Conservation (phyloP, 2,113 vertebrate genomes). For the Larimichthys crocea region DNA sequence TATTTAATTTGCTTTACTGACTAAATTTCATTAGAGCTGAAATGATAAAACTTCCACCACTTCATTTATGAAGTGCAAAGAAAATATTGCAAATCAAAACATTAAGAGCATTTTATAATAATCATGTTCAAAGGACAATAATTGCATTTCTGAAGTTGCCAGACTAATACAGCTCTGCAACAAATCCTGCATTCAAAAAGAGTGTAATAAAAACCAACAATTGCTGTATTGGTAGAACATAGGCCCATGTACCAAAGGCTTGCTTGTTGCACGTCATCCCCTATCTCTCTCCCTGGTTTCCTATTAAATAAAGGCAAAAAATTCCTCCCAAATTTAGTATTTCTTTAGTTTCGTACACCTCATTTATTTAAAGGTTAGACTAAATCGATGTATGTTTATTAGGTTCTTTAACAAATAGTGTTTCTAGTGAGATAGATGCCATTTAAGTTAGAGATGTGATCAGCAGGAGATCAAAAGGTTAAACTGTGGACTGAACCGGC, state of each 20-base stretch:
- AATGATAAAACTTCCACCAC: neutral
- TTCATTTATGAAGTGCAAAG: neutral
- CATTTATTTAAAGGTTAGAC: too few species aligned
- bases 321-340: too few species aligned
- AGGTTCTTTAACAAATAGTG: neutral
- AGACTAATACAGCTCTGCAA: neutral
- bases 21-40: neutral
- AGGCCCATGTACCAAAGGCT: too few species aligned
- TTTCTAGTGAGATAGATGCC: neutral
- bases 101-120: neutral
- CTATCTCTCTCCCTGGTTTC: too few species aligned
- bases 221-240: too few species aligned
- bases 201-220: too few species aligned
- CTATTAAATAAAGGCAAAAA: too few species aligned
- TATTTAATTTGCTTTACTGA: neutral
- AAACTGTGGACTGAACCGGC: conserved; percentile 32
- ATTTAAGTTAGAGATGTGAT: neutral
- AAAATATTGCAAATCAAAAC: conserved; percentile 34
- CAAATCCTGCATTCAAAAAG: neutral
- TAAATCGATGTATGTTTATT: neutral
- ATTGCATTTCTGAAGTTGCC: conserved; percentile 5
- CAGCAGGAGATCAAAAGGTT: conserved; percentile 40
- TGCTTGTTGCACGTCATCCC: too few species aligned
- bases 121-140: neutral
- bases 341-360: too few species aligned